Conservation (phyloP, 2,888 invertebrate species). For the Lasioglossum pauxillum region DNA sequence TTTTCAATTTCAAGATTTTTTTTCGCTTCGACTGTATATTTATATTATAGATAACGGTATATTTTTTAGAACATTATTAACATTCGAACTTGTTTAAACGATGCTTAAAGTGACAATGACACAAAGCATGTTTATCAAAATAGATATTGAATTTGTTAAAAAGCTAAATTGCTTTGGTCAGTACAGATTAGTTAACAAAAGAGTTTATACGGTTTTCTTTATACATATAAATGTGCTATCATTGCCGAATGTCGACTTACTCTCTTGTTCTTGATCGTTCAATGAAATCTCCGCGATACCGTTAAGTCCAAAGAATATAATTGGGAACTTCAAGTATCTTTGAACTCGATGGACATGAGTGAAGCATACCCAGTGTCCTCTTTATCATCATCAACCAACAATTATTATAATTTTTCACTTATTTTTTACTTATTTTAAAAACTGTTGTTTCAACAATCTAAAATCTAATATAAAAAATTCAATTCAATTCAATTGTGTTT, state of each 20-base stretch:
- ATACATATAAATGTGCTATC: background rate
- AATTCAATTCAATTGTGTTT: background rate
- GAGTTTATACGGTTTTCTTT: background rate
- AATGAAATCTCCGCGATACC: conserved; percentile 9
- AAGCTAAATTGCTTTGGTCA: background rate
- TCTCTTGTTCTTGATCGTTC: background rate
- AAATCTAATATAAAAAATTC: background rate
- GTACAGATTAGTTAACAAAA: background rate
- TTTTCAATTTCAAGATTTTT: background rate
- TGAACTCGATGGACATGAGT: background rate
- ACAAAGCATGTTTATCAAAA: background rate
- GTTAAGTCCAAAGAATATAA: conserved; percentile 18
- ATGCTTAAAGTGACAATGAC: background rate
- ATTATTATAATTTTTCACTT: background rate
- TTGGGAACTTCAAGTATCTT: conserved; percentile 5
- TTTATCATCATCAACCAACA: background rate
- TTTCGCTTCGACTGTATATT: too few species aligned
- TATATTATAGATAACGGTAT: too few species aligned
- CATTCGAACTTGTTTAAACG: background rate
- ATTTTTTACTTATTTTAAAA: background rate
- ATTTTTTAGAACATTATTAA: background rate
- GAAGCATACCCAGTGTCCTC: background rate
- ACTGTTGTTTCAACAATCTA: background rate
- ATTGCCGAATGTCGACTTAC: too few species aligned
- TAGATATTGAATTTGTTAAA: background rate